Evolutionary conservation across 1,140 invertebrate species (phyloP).

Genomic region (Aplysia californica): DNA sequence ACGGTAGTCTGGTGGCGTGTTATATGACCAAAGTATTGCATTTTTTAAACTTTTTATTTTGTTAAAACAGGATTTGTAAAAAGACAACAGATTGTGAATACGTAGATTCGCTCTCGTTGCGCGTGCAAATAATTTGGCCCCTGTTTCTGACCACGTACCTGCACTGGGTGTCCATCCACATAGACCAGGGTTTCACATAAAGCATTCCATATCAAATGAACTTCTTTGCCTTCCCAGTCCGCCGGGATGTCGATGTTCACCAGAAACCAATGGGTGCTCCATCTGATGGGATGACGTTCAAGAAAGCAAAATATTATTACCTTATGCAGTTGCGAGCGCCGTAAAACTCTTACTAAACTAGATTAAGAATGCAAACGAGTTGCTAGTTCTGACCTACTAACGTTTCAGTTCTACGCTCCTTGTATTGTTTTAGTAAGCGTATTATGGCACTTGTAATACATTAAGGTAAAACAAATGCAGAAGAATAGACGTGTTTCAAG

Average conservation of each 20-base stretch:
- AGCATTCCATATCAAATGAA: constrained; percentile 62
- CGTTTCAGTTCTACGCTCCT: too few species aligned
- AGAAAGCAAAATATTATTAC: not conserved
- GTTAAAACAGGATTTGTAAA: not conserved
- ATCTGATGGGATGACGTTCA: constrained; percentile 42
- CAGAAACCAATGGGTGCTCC: constrained; percentile 71
- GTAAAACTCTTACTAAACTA: too few species aligned
- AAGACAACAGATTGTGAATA: not conserved
- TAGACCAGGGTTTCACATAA: constrained; percentile 59
- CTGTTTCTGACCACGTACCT: too few species aligned
- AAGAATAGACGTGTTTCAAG: not conserved
- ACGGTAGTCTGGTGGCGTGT: too few species aligned
- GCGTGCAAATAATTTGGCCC: too few species aligned
- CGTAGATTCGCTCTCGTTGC: too few species aligned
- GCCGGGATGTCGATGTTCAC: constrained; percentile 55
- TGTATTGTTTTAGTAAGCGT: too few species aligned
- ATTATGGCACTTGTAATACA: not conserved
- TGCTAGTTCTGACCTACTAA: too few species aligned
- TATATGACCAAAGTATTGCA: not conserved
- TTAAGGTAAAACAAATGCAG: not conserved
- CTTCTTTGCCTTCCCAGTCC: constrained; percentile 48
- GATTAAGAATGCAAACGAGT: not conserved
- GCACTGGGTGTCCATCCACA: constrained; percentile 52
- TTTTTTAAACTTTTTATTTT: not conserved
- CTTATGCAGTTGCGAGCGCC: too few species aligned